Conservation (phyloP, 2,888 invertebrate genomes). For the Carcina quercana region DNA sequence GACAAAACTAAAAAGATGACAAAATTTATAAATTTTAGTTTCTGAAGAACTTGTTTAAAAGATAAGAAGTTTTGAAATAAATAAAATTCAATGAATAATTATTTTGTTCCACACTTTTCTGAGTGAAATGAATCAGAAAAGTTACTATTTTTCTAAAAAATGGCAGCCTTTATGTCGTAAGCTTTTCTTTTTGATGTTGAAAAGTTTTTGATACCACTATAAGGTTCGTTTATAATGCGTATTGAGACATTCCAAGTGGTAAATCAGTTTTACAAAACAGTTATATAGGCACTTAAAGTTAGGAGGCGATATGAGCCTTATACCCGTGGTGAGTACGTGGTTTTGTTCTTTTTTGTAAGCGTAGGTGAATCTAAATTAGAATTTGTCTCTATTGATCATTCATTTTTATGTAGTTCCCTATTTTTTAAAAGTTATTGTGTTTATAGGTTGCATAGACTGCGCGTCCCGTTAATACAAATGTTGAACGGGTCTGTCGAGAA, state of each 20-base stretch:
- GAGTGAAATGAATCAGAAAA: constrained; percentile 33
- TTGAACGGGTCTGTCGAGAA: constrained; percentile 39
- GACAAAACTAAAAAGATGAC: no score
- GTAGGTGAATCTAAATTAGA: constrained; percentile 5
- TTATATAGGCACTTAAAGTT: constrained; percentile 37
- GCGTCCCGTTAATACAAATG: constrained; percentile 41
- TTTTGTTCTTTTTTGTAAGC: constrained; percentile 44
- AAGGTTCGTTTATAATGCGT: constrained; percentile 50
- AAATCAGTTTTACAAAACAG: constrained; percentile 31
- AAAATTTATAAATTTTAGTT: no score
- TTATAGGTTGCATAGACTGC: constrained; percentile 38
- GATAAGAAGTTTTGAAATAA: no score
- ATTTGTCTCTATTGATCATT: not conserved
- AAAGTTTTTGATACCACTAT: constrained; percentile 54
- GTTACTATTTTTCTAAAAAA: constrained; percentile 61
- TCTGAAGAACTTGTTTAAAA: no score
- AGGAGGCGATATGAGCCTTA: constrained; percentile 46
- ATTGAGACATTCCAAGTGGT: constrained; percentile 38
- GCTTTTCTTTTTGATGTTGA: constrained; percentile 60
- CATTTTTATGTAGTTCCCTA: constrained; percentile 3
- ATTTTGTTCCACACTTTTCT: not conserved
- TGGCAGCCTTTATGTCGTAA: constrained; percentile 73
- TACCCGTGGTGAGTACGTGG: constrained; percentile 66
- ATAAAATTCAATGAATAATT: no score
- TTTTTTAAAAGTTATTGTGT: constrained; percentile 5